Percentiles rank a stretch among this genome's conserved stretches.
Conservation (phyloP, 2,797 vertebrate species). For the Tachyglossus aculeatus region DNA sequence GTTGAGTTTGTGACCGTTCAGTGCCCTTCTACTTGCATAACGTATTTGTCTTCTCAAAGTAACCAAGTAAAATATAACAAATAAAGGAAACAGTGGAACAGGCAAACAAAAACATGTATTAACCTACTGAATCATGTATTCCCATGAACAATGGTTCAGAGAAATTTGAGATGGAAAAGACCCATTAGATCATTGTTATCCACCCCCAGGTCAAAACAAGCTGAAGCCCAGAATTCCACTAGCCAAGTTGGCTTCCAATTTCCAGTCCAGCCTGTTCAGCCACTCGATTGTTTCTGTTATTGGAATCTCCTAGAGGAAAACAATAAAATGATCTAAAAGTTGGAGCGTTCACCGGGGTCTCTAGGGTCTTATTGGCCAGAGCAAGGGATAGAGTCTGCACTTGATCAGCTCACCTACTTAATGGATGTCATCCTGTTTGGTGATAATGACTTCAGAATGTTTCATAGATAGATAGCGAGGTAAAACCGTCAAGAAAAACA, state of each 20-base stretch:
- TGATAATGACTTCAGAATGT: not conserved
- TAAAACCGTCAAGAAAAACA: constrained; percentile 11
- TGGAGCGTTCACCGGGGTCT: constrained; percentile 26
- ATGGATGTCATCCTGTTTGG: not conserved
- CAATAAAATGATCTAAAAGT: constrained; percentile 6
- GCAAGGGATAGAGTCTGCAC: not conserved
- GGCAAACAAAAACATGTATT: constrained; percentile 45
- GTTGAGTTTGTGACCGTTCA: constrained; percentile 52
- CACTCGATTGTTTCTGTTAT: constrained; percentile 31
- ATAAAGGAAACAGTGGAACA: constrained; percentile 44
- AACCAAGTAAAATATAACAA: constrained; percentile 59
- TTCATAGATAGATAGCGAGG: constrained; percentile 30
- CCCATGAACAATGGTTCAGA: constrained; percentile 60
- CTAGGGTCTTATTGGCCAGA: not conserved
- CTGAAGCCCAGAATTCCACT: constrained; percentile 42
- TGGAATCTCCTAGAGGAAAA: constrained; percentile 33
- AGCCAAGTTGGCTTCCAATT: constrained; percentile 28
- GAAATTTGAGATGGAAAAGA: constrained; percentile 51
- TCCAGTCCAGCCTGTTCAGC: constrained; percentile 36
- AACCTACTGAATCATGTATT: constrained; percentile 47
- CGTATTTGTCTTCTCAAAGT: constrained; percentile 50
- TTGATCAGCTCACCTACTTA: not conserved
- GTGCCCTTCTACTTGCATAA: constrained; percentile 46
- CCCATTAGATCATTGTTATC: constrained; percentile 56
- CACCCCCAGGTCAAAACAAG: constrained; percentile 33